Percentiles rank a stretch among this genome's conserved stretches.
Conservation (phyloP, 2,888 invertebrate species). For the Psococerastis gibbosa region DNA sequence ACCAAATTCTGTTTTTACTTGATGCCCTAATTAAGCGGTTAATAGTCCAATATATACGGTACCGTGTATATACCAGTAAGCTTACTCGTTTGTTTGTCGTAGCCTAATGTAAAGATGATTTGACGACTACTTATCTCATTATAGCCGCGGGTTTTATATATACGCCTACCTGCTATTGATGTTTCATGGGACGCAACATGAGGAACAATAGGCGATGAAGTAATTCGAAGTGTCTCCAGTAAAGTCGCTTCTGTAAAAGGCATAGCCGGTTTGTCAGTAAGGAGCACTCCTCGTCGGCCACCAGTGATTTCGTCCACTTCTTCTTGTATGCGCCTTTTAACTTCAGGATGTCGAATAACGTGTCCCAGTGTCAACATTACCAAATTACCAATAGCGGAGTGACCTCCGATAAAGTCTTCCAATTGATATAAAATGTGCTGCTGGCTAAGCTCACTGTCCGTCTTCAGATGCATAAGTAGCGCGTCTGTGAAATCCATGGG, state of each 20-base stretch:
- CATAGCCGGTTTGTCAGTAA: conserved; percentile 45
- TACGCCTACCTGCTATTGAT: conserved; percentile 39
- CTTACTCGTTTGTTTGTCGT: too few species aligned
- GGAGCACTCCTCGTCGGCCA: conserved; percentile 34
- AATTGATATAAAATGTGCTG: conserved; percentile 64
- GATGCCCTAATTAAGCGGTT: too few species aligned
- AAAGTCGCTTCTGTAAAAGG: conserved; percentile 69
- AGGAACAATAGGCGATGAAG: conserved; percentile 78
- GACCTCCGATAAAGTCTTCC: conserved; percentile 76
- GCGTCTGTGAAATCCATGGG: conserved; percentile 67
- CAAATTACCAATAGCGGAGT: conserved; percentile 71
- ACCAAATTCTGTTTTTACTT: too few species aligned
- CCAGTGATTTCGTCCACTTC: conserved; percentile 46
- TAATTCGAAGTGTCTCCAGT: conserved; percentile 55
- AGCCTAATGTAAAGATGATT: too few species aligned
- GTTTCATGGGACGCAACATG: conserved; percentile 68
- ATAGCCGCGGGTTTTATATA: too few species aligned
- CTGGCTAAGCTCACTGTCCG: conserved; percentile 46
- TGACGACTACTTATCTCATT: too few species aligned
- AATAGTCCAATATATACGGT: too few species aligned
- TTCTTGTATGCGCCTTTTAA: conserved; percentile 40
- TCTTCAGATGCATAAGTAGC: conserved; percentile 45
- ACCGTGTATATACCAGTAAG: too few species aligned
- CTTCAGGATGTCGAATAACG: conserved; percentile 40
- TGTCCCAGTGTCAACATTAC: conserved; percentile 57